Percentiles rank a stretch among this genome's conserved stretches.
phyloP scores from a whole-genome alignment of 2,888 invertebrate genomes.

The Oligia strigilis region DNA sequence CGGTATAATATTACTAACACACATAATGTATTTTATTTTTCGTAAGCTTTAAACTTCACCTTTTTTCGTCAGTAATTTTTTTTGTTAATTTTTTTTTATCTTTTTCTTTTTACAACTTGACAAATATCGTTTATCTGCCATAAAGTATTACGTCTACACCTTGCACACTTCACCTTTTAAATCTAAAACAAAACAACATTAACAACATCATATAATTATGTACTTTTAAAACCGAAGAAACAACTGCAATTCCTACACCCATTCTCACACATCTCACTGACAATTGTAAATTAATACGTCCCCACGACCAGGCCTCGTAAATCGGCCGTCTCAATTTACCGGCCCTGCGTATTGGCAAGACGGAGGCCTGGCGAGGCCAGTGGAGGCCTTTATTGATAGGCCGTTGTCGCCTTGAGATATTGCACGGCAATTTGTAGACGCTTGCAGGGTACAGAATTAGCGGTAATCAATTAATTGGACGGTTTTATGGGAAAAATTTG shows the following conservation, averaged over 20 bases:
- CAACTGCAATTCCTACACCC: constrained; percentile 4
- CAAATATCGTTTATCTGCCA: neutral
- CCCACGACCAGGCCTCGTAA: constrained; percentile 69
- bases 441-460: constrained; percentile 66
- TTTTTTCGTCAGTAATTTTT: neutral
- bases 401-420: constrained; percentile 86
- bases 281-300: constrained; percentile 62
- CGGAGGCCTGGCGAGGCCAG: constrained; percentile 65
- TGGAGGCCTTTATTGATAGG: constrained; percentile 84
- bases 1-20: neutral
- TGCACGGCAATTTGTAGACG: constrained; percentile 79
- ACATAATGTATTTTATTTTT: neutral
- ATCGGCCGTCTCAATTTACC: constrained; percentile 78
- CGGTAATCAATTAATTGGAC: constrained; percentile 71
- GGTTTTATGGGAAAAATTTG: constrained; percentile 44
- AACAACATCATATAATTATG: neutral
- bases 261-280: constrained; percentile 46
- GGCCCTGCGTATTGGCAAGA: constrained; percentile 71
- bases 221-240: neutral
- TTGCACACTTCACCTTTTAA: neutral
- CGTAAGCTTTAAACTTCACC: neutral
- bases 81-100: too few species aligned
- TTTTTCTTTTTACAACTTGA: neutral
- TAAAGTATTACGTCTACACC: too few species aligned
- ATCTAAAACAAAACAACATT: neutral